Base-by-base conservation (phyloP, 2,113 vertebrate genomes). In the Chloropsis cyanopogon region DNA sequence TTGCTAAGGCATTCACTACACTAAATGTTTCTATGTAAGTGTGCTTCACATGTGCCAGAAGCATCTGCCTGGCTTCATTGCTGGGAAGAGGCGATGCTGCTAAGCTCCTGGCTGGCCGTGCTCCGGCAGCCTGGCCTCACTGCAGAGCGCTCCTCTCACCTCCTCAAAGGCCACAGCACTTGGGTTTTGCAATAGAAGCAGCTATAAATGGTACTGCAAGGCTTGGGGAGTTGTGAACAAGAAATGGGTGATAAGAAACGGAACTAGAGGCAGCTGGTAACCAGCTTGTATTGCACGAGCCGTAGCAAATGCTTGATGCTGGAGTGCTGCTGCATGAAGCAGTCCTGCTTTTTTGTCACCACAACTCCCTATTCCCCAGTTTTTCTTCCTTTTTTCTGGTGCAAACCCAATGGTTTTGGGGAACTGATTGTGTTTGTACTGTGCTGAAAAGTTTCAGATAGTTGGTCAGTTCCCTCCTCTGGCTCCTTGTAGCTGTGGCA, bases 121-220 rank as follows among this genome's bases (percentile, higher is more conserved):
- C 64, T 63, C 33, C 0, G 1, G 33, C 73, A 59, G 61, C 53
- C 33, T 4, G 0, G 42, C 59, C 46, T 44, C 8, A 0, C 44
- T 11, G 28, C 24, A 3, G 44, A 16, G 19, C 0, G 0, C 9
- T 25, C 37, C 8, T 3, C 2, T 4, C 14, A 2, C 33, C 80
- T n/a, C 8, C 20, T 42, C 1, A 0, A 61, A 53, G 91, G 19
- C 59, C 56, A 0, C 0, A 37, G 49, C 3, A 2, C 49, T 28
- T 0, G 2, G 10, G 12, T 82, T 86, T 39, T 86, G 73, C 77
- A 64, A 4, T 7, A 42, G 53, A 24, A 69, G 33, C 42, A 65
- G 1, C 84, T 76, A 7, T 26, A 70, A 89, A 61, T 42, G 65
- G 65, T 35, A 26, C 29, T 61, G 28, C 28, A 44, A 75, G 52